Base-by-base conservation (phyloP, 2,113 vertebrate genomes). In the Nesogale talazaci region DNA sequence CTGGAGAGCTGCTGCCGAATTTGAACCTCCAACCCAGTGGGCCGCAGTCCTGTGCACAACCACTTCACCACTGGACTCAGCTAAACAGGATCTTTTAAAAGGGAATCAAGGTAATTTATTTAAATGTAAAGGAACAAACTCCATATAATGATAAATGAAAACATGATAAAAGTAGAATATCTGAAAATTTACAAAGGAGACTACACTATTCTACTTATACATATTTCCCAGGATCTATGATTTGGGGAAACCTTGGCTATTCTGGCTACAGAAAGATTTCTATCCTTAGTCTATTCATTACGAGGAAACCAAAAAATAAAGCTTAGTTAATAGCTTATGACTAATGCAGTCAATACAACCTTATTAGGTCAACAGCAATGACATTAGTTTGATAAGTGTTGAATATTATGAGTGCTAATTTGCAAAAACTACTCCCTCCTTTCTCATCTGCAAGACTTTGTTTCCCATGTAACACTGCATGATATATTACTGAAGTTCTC, bases 41-140 rank as follows among this genome's bases (percentile, higher is more conserved):
- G n/a, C n/a, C n/a, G n/a, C n/a, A n/a, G n/a, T n/a, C n/a, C n/a
- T n/a, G n/a, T n/a, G n/a, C n/a, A n/a, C n/a, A n/a, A n/a, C n/a
- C n/a, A n/a, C n/a, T n/a, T n/a, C n/a, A n/a, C n/a, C n/a, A n/a
- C n/a, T n/a, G n/a, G n/a, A n/a, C n/a, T n/a, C n/a, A n/a, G n/a
- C n/a, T n/a, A n/a, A n/a, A n/a, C n/a, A n/a, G 23, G 8, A 34
- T 88, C 52, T 78, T 86, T 67, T 29, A 36, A 75, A 34, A 1
- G 42, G 4, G 40, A 77, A 81, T 38, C 56, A 69, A 89, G 7
- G 79, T 15, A 74, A 34, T 29, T 25, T 81, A 3, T 19, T 23
- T 2, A 63, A 78, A 29, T 90, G 72, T 80, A 77, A 14, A 88
- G 42, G 36, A 90, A 85, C 36, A 95, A 95, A 87, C 82, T 23